phyloP scores from a whole-genome alignment of 2,888 invertebrate genomes.

The Rhagium mordax region DNA sequence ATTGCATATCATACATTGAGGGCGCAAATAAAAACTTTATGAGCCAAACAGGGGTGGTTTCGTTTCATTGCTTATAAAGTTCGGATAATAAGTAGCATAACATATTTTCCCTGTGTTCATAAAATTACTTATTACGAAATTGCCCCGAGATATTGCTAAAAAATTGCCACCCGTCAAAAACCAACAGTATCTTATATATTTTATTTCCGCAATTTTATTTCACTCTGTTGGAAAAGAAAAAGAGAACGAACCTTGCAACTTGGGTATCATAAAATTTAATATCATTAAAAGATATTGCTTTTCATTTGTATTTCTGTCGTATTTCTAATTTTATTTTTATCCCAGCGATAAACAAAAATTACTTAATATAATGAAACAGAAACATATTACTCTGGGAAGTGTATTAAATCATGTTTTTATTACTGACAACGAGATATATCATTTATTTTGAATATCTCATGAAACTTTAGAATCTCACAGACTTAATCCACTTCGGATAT shows the following conservation, averaged over 20 bases:
- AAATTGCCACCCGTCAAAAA: constrained; percentile 38
- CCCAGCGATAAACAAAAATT: constrained; percentile 26
- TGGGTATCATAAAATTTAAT: constrained; percentile 33
- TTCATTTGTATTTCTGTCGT: constrained; percentile 29
- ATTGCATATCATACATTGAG: constrained; percentile 40
- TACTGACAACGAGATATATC: not conserved
- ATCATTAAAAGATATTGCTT: constrained; percentile 35
- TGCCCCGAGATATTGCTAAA: constrained; percentile 39
- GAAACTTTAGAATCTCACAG: not conserved
- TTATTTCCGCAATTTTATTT: constrained; percentile 38
- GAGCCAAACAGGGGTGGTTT: constrained; percentile 62
- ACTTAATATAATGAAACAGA: constrained; percentile 23
- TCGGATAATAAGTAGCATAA: constrained; percentile 61
- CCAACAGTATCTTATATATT: constrained; percentile 38
- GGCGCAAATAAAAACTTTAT: constrained; percentile 64
- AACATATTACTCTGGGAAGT: not conserved
- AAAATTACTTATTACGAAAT: constrained; percentile 58
- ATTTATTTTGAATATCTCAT: not conserved
- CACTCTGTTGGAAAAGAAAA: constrained; percentile 19
- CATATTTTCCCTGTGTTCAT: constrained; percentile 54
- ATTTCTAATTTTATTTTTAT: constrained; percentile 32
- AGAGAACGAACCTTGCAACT: constrained; percentile 12
- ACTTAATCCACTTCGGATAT: too few relatives aligned
- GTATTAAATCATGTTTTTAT: constrained; percentile 4
- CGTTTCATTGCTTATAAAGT: constrained; percentile 65